Conservation (phyloP, 1,140 invertebrate genomes). For the Platyscapa corneri region DNA sequence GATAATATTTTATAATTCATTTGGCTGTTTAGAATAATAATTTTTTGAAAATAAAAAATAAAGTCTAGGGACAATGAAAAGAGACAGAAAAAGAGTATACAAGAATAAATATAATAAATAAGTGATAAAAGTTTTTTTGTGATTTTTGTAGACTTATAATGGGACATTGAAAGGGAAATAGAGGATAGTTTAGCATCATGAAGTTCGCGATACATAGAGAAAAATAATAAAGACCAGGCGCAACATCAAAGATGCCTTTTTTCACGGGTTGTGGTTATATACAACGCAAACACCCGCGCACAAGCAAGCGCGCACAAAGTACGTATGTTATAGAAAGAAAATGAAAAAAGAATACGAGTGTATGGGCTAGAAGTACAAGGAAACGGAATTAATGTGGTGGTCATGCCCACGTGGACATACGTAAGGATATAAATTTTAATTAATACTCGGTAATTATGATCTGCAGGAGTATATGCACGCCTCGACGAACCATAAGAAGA, state of each 20-base stretch:
- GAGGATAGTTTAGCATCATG: not conserved
- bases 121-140: not conserved
- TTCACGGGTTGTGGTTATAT: conserved; percentile 11
- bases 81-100: not conserved
- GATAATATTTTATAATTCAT: not conserved
- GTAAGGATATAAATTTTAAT: conserved; percentile 47
- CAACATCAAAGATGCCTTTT: conserved; percentile 7
- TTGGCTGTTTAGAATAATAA: not conserved
- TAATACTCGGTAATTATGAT: conserved; percentile 46
- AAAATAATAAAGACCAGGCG: not conserved
- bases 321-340: not conserved
- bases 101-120: no score
- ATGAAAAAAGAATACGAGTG: not conserved
- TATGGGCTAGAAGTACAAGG: not conserved
- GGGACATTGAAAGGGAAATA: not conserved
- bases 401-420: conserved; percentile 26
- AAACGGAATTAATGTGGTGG: conserved; percentile 36
- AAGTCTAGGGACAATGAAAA: not conserved
- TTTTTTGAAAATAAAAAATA: not conserved
- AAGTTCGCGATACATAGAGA: no score
- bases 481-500: conserved; percentile 10
- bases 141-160: not conserved
- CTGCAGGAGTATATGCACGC: not conserved
- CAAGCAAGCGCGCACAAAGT: not conserved
- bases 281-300: not conserved